Base-by-base conservation (phyloP, 2,797 vertebrate genomes). In the Fistularia tabacaria region DNA sequence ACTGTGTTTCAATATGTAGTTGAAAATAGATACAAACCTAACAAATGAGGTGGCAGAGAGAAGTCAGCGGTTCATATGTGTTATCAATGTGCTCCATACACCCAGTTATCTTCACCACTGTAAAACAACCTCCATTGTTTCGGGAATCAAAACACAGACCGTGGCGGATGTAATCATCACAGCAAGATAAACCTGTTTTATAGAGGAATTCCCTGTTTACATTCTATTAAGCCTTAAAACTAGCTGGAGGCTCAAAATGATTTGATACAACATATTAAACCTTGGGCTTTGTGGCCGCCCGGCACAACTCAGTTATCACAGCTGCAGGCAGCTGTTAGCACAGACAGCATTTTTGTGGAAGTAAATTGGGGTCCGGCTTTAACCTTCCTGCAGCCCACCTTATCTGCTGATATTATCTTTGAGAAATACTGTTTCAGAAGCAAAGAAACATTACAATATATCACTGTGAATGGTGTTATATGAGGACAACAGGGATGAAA, bases 341-440 rank as follows among this genome's bases (percentile, higher is more conserved):
- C 54, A 53, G 64, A 72, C 61, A 74, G 60, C 41, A 38, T 58
- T 56, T 63, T 57, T 61, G 46, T 43, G 13, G 53, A 60, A 69
- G 61, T 66, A 54, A 69, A 73, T 70, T 61, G 57, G 44, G 63
- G 50, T 57, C 50, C 13, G 37, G 39, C 56, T 73, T 77, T 71
- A 72, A 77, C 68, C 69, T 71, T 73, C 55, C 38, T 41, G 44
- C 2, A n/a, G 51, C 43, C 42, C 50, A 68, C 54, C 65, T 65
- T 73, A 71, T 73, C 44, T 58, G 63, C 68, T 70, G 68, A 84
- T 81, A 54, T 69, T 72, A 81, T 84, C 80, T 82, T 51, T 50
- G 47, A 73, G 62, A 84, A 84, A 82, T 84, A 79, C 50, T 57
- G 67, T 62, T 73, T 72, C 73, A 72, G 74, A 73, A 82, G 64